Evolutionary conservation across 1,140 invertebrate species (phyloP).

Genomic region (Dendroctonus ponderosae): DNA sequence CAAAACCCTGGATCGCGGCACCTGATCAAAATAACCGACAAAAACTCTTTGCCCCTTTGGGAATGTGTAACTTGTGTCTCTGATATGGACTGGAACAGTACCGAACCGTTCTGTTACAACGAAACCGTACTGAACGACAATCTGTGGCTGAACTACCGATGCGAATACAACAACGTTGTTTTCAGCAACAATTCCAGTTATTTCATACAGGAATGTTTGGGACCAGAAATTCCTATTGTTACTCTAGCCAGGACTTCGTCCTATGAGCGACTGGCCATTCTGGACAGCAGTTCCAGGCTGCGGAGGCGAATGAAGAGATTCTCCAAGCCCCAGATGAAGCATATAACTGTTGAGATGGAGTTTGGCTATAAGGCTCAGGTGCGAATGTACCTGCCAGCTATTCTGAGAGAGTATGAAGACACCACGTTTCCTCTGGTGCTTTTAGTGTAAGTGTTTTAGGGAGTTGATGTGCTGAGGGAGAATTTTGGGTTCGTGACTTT

Average conservation of each 20-base stretch:
- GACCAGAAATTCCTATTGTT: slow-evolving; percentile 66
- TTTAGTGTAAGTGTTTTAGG: slow-evolving; percentile 66
- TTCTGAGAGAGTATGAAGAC: slow-evolving; percentile 76
- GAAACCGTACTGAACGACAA: slow-evolving; percentile 45
- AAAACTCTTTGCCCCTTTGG: slow-evolving; percentile 49
- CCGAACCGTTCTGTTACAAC: slow-evolving; percentile 39
- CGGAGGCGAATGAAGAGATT: slow-evolving; percentile 42
- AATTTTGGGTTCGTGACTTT: too few relatives aligned
- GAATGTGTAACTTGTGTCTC: slow-evolving; percentile 59
- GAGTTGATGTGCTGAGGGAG: too few relatives aligned
- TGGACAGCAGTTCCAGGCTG: slow-evolving; percentile 54
- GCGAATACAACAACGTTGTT: slow-evolving; percentile 63
- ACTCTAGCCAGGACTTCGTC: slow-evolving; percentile 60
- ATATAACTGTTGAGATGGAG: slow-evolving; percentile 56
- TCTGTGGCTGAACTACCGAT: slow-evolving; percentile 55
- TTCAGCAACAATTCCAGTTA: slow-evolving; percentile 62
- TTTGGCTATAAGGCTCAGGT: slow-evolving; percentile 59
- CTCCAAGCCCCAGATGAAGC: slow-evolving; percentile 45
- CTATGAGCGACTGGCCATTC: slow-evolving; percentile 56
- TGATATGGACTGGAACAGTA: slow-evolving; percentile 47
- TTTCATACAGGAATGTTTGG: slow-evolving; percentile 68
- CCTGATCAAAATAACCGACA: slow-evolving; percentile 63
- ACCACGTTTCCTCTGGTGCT: slow-evolving; percentile 77
- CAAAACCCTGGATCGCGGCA: slow-evolving; percentile 69
- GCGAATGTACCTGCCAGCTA: slow-evolving; percentile 69